phyloP scores from a whole-genome alignment of 2,797 vertebrate genomes.

The Cryptoprocta ferox region DNA sequence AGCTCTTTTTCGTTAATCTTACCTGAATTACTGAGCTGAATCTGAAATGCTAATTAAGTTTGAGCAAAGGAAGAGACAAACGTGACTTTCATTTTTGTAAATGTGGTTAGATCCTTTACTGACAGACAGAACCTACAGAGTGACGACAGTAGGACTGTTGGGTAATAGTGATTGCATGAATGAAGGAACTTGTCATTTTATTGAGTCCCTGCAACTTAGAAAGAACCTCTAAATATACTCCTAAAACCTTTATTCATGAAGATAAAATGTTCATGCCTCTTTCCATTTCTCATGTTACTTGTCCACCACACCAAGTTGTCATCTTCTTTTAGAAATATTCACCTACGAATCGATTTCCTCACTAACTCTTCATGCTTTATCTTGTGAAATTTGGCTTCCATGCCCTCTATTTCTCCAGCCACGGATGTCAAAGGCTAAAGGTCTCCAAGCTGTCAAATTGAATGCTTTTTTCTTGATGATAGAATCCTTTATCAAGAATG shows the following conservation, averaged over 20 bases:
- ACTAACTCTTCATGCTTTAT: background rate
- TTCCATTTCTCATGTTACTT: background rate
- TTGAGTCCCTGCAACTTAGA: background rate
- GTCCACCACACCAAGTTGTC: background rate
- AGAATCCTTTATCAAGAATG: background rate
- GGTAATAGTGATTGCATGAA: background rate
- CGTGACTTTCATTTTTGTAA: background rate
- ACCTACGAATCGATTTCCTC: background rate
- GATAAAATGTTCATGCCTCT: background rate
- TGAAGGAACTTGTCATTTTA: background rate
- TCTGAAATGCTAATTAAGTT: constrained; percentile 11
- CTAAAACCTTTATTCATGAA: background rate
- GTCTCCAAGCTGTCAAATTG: background rate
- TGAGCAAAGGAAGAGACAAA: background rate
- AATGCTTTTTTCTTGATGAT: background rate
- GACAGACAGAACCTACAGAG: background rate
- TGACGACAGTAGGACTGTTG: background rate
- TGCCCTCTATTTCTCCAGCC: background rate
- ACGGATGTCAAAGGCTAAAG: background rate
- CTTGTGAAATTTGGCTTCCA: background rate
- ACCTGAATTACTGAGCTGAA: background rate
- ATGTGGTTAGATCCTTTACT: background rate
- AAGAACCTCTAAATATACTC: background rate
- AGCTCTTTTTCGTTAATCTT: background rate
- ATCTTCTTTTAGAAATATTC: background rate